Evolutionary conservation across 2,113 vertebrate genomes (phyloP).

Genomic region (Stercorarius parasiticus): DNA sequence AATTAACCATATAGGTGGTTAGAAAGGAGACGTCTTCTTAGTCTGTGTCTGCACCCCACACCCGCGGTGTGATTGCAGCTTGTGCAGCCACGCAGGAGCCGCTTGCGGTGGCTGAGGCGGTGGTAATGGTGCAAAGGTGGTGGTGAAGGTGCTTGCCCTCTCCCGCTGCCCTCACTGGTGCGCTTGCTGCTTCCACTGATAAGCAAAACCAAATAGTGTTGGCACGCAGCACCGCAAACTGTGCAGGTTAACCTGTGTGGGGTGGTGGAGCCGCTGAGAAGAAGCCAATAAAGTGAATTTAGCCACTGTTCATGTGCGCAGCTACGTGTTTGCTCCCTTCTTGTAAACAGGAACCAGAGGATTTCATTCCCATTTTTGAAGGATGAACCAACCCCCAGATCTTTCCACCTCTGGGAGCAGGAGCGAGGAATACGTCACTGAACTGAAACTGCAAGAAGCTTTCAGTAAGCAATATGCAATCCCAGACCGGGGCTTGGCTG

Average conservation of each 20-base stretch:
- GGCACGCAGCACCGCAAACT: neutral
- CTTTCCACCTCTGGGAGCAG: neutral
- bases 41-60: neutral
- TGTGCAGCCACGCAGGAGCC: fast-evolving
- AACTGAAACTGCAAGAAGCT: neutral
- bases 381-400: neutral
- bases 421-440: neutral
- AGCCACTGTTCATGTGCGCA: neutral
- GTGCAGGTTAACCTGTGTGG: neutral
- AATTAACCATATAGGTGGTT: fast-evolving
- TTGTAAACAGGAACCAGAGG: neutral
- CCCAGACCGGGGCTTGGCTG: neutral
- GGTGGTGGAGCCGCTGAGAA: neutral
- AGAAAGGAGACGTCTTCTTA: neutral
- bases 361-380: neutral
- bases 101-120: neutral
- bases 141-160: neutral
- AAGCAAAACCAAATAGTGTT: neutral
- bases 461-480: neutral
- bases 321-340: fast-evolving
- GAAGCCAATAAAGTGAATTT: neutral
- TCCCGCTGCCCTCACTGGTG: neutral
- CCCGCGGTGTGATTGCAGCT: fast-evolving
- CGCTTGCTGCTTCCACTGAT: neutral
- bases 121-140: neutral